Evolutionary conservation across 2,113 vertebrate genomes (phyloP).

Genomic region (Rhegmatorhina hoffmannsi): DNA sequence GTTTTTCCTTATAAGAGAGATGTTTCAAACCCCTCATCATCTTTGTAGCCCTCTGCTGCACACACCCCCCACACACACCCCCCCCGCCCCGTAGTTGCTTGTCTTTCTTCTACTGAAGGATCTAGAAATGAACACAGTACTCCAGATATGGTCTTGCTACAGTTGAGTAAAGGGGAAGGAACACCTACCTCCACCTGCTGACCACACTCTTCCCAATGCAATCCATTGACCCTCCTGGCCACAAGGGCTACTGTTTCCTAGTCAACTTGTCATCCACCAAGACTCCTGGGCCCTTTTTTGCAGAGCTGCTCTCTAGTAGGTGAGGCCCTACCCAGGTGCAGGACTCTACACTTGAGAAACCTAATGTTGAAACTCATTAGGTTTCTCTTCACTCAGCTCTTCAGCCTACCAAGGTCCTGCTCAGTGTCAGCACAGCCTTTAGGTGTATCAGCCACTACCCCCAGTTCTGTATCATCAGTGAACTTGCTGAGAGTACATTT

Average conservation of each 20-base stretch:
- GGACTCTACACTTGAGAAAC: not conserved
- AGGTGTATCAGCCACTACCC: not conserved
- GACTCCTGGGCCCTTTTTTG: not conserved
- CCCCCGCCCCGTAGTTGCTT: not conserved
- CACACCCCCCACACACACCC: too few species aligned
- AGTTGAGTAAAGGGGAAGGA: not conserved
- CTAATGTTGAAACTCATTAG: not conserved
- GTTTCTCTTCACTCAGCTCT: not conserved
- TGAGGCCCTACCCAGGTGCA: not conserved
- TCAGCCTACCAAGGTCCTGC: not conserved
- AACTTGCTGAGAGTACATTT: not conserved
- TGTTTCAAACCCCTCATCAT: not conserved
- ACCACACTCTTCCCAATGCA: not conserved
- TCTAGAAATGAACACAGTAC: not conserved
- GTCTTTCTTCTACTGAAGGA: not conserved
- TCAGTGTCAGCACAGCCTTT: not conserved
- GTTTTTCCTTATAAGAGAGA: not conserved
- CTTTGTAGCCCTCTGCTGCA: not conserved
- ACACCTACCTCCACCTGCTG: not conserved
- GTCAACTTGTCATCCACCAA: not conserved
- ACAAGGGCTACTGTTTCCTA: not conserved
- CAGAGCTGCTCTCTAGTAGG: not conserved
- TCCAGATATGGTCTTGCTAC: not conserved
- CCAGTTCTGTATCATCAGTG: not conserved
- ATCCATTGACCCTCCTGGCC: not conserved